These are phyloP conservation scores for Tangachromis dhanisi DNA, from an alignment of 2,113 vertebrate genomes.

Conservation along the genomic window DNA sequence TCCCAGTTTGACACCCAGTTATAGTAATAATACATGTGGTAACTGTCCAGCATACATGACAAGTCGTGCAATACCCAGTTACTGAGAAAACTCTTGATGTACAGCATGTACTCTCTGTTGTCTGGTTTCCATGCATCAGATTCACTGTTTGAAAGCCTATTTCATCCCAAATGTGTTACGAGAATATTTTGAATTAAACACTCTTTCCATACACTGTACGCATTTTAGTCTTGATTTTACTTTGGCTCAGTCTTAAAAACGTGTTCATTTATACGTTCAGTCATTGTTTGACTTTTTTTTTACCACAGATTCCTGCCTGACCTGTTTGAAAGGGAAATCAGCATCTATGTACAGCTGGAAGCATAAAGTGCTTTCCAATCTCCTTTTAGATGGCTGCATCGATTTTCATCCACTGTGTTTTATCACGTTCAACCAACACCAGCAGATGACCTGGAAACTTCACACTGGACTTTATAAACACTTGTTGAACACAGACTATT, in stretches of 20 bases:
- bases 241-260: neutral
- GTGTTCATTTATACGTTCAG: neutral
- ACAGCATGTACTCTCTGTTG: constrained; percentile 54
- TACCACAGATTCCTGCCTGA: neutral
- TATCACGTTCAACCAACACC: neutral
- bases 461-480: neutral
- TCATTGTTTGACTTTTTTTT: neutral
- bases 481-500: neutral
- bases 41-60: constrained; percentile 10
- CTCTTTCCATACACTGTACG: constrained; percentile 37
- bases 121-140: constrained; percentile 30
- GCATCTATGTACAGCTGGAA: neutral
- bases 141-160: constrained; percentile 14
- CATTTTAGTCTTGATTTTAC: neutral
- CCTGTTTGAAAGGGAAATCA: neutral
- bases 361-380: neutral
- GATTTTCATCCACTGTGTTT: neutral
- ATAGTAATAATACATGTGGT: constrained; percentile 32
- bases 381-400: neutral
- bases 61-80: constrained; percentile 34
- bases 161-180: constrained; percentile 43
- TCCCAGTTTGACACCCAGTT: neutral
- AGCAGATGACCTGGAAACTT: neutral
- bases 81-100: constrained; percentile 37
- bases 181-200: constrained; percentile 71